Percentiles rank a stretch among this genome's conserved stretches.
phyloP scores from a whole-genome alignment of 2,888 invertebrate genomes.

The Oscheius sp. region DNA sequence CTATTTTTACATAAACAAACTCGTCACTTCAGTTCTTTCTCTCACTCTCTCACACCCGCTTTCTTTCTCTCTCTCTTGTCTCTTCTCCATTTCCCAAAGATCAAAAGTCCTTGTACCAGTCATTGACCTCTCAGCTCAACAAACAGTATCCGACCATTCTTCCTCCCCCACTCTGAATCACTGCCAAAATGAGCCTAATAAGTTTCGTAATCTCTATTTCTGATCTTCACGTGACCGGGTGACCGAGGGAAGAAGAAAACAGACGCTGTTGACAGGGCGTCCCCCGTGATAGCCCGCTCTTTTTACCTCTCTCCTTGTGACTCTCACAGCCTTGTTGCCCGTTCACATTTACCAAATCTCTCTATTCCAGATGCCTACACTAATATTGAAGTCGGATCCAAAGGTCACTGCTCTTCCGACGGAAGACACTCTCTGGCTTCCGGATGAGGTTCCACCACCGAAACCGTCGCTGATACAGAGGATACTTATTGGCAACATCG shows the following conservation, averaged over 20 bases:
- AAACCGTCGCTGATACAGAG: constrained; percentile 10
- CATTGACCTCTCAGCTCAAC: too few relatives aligned
- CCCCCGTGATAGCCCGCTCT: constrained; percentile 7
- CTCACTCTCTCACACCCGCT: not conserved
- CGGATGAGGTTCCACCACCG: constrained; percentile 12
- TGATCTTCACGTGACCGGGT: too few relatives aligned
- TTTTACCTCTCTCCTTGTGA: not conserved
- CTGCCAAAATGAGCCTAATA: too few relatives aligned
- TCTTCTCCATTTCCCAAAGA: too few relatives aligned
- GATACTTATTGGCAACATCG: constrained; percentile 26
- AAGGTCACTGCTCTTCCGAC: constrained; percentile 14
- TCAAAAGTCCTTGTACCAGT: too few relatives aligned
- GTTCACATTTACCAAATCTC: not conserved
- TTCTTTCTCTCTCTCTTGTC: not conserved
- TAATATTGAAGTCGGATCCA: constrained; percentile 23
- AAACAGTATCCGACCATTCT: too few relatives aligned
- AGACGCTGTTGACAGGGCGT: not conserved
- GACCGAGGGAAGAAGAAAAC: too few relatives aligned
- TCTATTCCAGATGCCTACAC: constrained; percentile 21
- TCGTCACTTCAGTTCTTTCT: not conserved
- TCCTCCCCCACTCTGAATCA: too few relatives aligned
- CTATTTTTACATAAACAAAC: too few relatives aligned
- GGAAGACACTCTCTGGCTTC: constrained; percentile 28
- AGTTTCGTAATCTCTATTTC: too few relatives aligned
- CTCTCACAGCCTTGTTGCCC: not conserved